These are phyloP conservation scores for Strix aluco DNA, from an alignment of 2,113 vertebrate species.

Conservation along the genomic window DNA sequence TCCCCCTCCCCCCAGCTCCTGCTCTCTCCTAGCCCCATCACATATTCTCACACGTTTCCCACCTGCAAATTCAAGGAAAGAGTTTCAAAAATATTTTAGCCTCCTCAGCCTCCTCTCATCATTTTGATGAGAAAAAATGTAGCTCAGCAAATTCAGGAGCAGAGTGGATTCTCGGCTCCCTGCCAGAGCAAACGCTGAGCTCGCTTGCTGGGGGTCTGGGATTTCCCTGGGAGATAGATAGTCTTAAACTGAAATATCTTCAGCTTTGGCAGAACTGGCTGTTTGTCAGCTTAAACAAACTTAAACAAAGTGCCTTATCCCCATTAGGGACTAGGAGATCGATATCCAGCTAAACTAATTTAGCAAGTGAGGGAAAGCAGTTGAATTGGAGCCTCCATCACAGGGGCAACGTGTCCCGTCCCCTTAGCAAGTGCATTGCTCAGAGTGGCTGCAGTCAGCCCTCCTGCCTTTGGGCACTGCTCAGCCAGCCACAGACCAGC, in stretches of 20 bases:
- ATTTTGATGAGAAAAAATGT: not conserved
- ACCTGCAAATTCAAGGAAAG: not conserved
- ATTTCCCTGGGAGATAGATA: constrained; percentile 50
- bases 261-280: constrained; percentile 24
- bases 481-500: not conserved
- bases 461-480: not conserved
- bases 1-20: not conserved
- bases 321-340: constrained; percentile 36
- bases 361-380: not conserved
- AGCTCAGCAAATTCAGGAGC: not conserved
- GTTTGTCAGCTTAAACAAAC: constrained; percentile 65
- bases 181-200: constrained; percentile 39
- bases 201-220: constrained; percentile 40
- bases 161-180: not conserved
- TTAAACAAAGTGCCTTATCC: constrained; percentile 46
- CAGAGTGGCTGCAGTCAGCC: not conserved
- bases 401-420: not conserved
- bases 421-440: not conserved
- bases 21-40: not conserved
- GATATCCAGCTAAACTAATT: constrained; percentile 29
- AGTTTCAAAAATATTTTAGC: not conserved
- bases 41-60: not conserved
- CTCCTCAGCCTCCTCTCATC: not conserved
- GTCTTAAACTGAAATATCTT: constrained; percentile 48
- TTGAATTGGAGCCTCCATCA: not conserved